Conservation (phyloP, 2,797 vertebrate genomes). For the Chelidonichthys spinosus region DNA sequence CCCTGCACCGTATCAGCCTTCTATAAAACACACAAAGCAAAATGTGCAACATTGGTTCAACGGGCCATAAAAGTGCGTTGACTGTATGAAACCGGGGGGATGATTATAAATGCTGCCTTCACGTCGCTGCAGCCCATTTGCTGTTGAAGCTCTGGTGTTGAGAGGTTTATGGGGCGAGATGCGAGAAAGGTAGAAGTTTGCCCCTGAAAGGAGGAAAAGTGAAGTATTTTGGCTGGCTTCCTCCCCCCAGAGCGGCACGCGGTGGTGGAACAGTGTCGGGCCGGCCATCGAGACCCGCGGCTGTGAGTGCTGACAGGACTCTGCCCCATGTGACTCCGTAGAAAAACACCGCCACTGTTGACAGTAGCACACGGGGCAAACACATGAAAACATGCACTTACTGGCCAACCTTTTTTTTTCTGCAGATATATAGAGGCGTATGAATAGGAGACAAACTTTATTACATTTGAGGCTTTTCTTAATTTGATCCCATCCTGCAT, state of each 20-base stretch:
- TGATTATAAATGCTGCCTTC: slow-evolving; percentile 79
- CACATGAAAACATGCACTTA: slow-evolving; percentile 63
- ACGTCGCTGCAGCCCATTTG: slow-evolving; percentile 68
- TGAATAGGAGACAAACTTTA: slow-evolving; percentile 40
- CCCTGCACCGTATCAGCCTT: slow-evolving; percentile 47
- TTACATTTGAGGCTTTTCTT: slow-evolving; percentile 43
- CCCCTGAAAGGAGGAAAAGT: slow-evolving; percentile 72
- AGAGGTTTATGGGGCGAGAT: slow-evolving; percentile 82
- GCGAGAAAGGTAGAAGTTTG: slow-evolving; percentile 74
- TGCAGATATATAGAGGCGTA: slow-evolving; percentile 30
- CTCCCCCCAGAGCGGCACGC: slow-evolving; percentile 59
- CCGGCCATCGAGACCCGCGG: slow-evolving; percentile 61
- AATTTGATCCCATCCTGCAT: slow-evolving; percentile 43
- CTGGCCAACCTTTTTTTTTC: slow-evolving; percentile 52
- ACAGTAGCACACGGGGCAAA: slow-evolving; percentile 67
- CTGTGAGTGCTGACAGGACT: slow-evolving; percentile 77
- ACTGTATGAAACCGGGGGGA: slow-evolving; percentile 61
- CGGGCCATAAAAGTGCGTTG: slow-evolving; percentile 67
- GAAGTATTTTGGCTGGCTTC: slow-evolving; percentile 62
- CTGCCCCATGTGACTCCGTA: slow-evolving; percentile 70
- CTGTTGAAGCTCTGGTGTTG: slow-evolving; percentile 78
- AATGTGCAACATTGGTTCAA: slow-evolving; percentile 68
- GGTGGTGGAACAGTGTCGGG: slow-evolving; percentile 53
- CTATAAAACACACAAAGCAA: slow-evolving; percentile 44
- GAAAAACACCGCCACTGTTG: slow-evolving; percentile 76